Percentiles rank a stretch among this genome's conserved stretches.
These are phyloP conservation scores for Pseudorasbora parva DNA, from an alignment of 2,113 vertebrate species.

Conservation along the genomic window DNA sequence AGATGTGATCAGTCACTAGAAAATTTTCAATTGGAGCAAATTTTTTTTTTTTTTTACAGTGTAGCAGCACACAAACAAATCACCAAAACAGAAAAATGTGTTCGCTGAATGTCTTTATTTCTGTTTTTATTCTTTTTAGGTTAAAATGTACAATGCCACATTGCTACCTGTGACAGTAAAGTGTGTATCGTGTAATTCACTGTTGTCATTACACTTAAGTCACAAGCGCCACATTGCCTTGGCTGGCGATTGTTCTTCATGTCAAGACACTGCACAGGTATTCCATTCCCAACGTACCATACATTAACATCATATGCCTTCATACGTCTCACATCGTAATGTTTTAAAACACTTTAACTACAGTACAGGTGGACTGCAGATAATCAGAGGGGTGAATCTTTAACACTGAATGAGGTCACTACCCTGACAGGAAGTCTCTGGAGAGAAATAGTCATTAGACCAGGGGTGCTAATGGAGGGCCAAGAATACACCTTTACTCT, in stretches of 20 bases:
- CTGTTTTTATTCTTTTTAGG: conserved; percentile 61
- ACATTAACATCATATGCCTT: neutral
- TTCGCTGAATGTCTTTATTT: neutral
- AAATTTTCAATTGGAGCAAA: too few relatives aligned
- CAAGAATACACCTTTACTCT: conserved; percentile 75
- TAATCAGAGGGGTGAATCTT: conserved; percentile 59
- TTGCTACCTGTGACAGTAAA: conserved; percentile 70
- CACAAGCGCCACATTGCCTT: conserved; percentile 60
- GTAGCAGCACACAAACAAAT: too few relatives aligned
- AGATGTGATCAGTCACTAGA: too few relatives aligned
- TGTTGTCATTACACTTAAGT: conserved; percentile 56
- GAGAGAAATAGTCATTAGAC: conserved; percentile 68
- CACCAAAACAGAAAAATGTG: neutral
- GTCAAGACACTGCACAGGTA: conserved; percentile 69
- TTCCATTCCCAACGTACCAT: neutral
- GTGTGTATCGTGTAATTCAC: conserved; percentile 72
- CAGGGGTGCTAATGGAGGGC: conserved; percentile 65
- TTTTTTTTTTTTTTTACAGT: too few relatives aligned
- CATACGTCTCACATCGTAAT: neutral
- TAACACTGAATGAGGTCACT: conserved; percentile 67
- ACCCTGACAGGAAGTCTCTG: conserved; percentile 66
- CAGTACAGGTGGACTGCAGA: conserved; percentile 77
- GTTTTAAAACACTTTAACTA: neutral
- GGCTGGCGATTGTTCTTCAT: conserved; percentile 68
- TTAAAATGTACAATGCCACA: conserved; percentile 62